phyloP scores from a whole-genome alignment of 2,888 invertebrate species.

The Taphrorychus bicolor region DNA sequence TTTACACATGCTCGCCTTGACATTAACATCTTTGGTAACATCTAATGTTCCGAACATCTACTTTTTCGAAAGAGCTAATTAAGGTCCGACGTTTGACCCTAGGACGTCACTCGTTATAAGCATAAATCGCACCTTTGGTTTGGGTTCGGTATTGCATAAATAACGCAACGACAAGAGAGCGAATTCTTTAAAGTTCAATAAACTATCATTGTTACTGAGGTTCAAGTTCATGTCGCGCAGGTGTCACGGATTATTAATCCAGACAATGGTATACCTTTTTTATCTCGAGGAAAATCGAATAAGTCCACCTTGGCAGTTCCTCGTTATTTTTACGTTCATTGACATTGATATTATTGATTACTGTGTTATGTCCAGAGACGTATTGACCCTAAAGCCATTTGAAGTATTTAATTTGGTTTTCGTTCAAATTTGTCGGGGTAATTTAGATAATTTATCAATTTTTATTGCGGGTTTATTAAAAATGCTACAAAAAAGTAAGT shows the following conservation, averaged over 20 bases:
- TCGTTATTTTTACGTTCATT: conserved; percentile 13
- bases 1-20: neutral
- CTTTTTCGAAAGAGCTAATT: neutral
- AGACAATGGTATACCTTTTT: conserved; percentile 26
- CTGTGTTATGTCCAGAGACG: neutral
- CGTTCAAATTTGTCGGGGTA: no score
- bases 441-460: no score
- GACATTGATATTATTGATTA: conserved; percentile 12
- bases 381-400: neutral
- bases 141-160: no score
- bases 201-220: conserved; percentile 17
- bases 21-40: conserved; percentile 1
- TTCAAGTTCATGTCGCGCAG: conserved; percentile 31
- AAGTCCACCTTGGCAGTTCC: conserved; percentile 19
- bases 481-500: no score
- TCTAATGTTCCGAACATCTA: neutral
- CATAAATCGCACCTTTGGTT: no score
- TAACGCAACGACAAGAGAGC: no score
- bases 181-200: conserved; percentile 17
- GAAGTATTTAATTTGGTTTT: no score
- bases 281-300: conserved; percentile 23
- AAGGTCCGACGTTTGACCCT: no score
- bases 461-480: no score
- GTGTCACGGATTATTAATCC: conserved; percentile 30
- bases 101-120: no score